These are phyloP conservation scores for Eudemis profundana DNA, from an alignment of 2,888 invertebrate genomes.

Conservation along the genomic window DNA sequence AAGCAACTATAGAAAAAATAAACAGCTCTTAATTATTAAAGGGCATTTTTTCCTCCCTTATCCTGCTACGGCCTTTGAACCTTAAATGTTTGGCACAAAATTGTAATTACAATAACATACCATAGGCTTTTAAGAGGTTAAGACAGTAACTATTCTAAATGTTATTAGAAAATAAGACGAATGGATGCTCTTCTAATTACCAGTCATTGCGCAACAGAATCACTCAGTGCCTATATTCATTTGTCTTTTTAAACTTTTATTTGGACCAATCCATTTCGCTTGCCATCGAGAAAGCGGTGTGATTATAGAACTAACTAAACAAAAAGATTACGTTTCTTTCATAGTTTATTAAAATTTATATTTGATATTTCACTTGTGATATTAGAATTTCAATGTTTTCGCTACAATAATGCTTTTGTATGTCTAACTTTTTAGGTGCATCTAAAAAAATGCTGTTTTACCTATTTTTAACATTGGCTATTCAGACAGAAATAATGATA, in stretches of 20 bases:
- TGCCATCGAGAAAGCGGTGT: constrained; percentile 32
- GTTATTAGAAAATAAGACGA: constrained; percentile 43
- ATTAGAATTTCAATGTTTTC: neutral
- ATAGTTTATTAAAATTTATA: too few relatives aligned
- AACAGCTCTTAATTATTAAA: too few relatives aligned
- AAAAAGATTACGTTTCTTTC: neutral
- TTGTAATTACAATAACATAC: neutral
- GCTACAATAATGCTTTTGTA: neutral
- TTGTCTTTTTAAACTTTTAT: constrained; percentile 37
- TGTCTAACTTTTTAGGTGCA: neutral
- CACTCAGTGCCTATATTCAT: constrained; percentile 37
- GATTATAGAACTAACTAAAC: neutral
- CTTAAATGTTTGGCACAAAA: neutral
- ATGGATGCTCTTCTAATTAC: constrained; percentile 41
- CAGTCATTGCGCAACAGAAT: constrained; percentile 28
- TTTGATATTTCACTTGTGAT: too few relatives aligned
- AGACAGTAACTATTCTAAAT: constrained; percentile 15
- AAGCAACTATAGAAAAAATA: too few relatives aligned
- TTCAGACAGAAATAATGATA: constrained; percentile 13
- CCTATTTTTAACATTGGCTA: neutral
- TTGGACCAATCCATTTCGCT: constrained; percentile 30
- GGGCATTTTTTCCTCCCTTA: too few relatives aligned
- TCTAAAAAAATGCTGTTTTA: too few relatives aligned
- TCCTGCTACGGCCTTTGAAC: too few relatives aligned
- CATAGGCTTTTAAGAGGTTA: neutral